A percentile compares a stretch with the other conserved stretches of the same genome.
Evolutionary conservation across 2,888 invertebrate species (phyloP).

Genomic region (Drosophila eohydei): DNA sequence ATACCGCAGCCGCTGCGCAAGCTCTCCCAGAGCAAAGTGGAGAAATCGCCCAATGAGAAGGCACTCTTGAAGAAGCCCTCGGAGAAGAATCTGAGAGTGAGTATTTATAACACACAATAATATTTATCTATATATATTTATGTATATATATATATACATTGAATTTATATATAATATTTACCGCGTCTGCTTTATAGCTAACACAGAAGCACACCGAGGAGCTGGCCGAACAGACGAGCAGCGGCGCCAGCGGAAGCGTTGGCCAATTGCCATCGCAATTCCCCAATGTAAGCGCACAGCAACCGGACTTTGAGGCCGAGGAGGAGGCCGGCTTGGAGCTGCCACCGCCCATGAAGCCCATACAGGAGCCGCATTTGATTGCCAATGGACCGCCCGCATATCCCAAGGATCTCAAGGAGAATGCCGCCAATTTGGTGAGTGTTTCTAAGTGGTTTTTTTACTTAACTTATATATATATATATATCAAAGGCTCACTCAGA

Average conservation of each 20-base stretch:
- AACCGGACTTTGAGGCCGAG: conserved; percentile 86
- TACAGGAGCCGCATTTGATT: conserved; percentile 88
- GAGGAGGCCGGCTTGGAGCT: conserved; percentile 93
- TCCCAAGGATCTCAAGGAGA: conserved; percentile 86
- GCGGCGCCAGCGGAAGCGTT: conserved; percentile 56
- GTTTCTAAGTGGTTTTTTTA: background rate
- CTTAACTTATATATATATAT: background rate
- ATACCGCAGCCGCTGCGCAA: conserved; percentile 94
- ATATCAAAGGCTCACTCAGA: background rate
- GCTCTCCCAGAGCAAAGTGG: conserved; percentile 94
- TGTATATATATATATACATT: conserved; percentile 1
- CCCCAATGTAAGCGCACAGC: conserved; percentile 77
- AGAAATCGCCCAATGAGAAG: conserved; percentile 88
- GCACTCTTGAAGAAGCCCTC: conserved; percentile 92
- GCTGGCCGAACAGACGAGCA: conserved; percentile 64
- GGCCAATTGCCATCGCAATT: conserved; percentile 59
- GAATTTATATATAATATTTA: conserved; percentile 18
- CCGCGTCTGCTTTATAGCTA: conserved; percentile 55
- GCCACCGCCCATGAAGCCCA: conserved; percentile 98
- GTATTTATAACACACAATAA: conserved; percentile 68
- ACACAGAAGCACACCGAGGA: conserved; percentile 85
- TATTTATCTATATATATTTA: conserved; percentile 11
- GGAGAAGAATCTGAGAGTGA: conserved; percentile 93
- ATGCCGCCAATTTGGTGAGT: conserved; percentile 88
- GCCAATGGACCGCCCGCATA: conserved; percentile 84